Base-by-base conservation (phyloP, 2,888 invertebrate species). In the Eupithecia subfuscata region DNA sequence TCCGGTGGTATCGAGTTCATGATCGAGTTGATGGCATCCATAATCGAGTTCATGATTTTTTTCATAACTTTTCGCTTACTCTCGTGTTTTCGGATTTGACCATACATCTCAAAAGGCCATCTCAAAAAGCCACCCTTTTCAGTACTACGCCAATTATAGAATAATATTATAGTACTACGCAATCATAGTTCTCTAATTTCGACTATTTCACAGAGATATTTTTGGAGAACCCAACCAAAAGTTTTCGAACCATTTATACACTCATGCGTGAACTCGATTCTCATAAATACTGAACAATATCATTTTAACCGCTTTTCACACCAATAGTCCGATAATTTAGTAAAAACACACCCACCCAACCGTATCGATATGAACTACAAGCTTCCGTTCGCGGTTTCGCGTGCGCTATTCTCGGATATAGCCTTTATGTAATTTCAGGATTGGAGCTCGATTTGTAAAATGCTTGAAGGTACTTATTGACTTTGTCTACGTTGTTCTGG, bases 261-360 rank as follows among this genome's bases (percentile, higher is more conserved):
- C 11, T 64, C 69, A 71, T 52, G 64, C 71, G 64, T 68, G 43
- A 64, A 37, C 30, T 37, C 37, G 76, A 76, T 75, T 56, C 37
- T 67, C 75, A 81, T 77, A 81, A 81, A 80, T 76, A 78, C 80
- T 75, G 79, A 75, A 82, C 80, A 71, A 69, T 78, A 78, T 78
- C 73, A 75, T 79, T 79, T 79, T 75, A 81, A 79, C 77, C 75
- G 74, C 73, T 78, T 83, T 78, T 84, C 86, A 79, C 84, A 79
- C 79, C 79, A 84, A 72, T 83, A 81, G 79, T 78, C 79, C 77
- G 82, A 85, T 85, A 85, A 86, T 84, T 85, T 83, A 78, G 84
- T 86, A 88, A 86, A 86, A 85, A 78, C 82, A 81, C 82, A 87
- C 85, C 89, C 89, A 92, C 89, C 89, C 89, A 83, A 88, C 87